Percentiles rank a stretch among this genome's conserved stretches.
These are phyloP conservation scores for Tachuris rubrigastra DNA, from an alignment of 2,113 vertebrate genomes.

Conservation along the genomic window DNA sequence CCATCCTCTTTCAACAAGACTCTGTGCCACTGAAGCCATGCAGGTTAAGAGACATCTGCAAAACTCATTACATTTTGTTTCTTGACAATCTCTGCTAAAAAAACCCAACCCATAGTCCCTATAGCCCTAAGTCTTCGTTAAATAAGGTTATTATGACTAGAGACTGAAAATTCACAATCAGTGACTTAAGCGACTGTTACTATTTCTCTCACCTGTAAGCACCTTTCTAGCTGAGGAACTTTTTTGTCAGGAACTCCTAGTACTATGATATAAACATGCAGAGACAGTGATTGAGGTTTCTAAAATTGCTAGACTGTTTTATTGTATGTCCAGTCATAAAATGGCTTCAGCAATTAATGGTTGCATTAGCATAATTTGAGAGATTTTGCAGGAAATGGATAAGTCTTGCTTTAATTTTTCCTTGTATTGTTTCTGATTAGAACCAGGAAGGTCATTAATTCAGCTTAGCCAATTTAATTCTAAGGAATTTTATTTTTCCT, in stretches of 20 bases:
- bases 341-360: neutral
- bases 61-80: neutral
- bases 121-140: neutral
- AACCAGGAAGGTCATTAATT: slow-evolving; percentile 28
- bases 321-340: neutral
- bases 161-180: neutral
- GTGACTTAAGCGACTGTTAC: neutral
- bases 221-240: neutral
- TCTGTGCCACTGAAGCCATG: neutral
- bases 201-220: neutral
- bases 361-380: neutral
- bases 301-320: neutral
- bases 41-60: neutral
- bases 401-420: slow-evolving; percentile 17
- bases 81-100: neutral
- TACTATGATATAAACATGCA: neutral
- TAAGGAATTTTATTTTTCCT: neutral
- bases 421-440: slow-evolving; percentile 10
- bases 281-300: neutral
- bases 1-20: neutral
- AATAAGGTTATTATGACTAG: neutral
- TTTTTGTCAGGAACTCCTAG: neutral
- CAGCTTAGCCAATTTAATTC: neutral
- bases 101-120: neutral
- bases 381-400: neutral